A percentile compares a stretch with the other conserved stretches of the same genome.
Evolutionary conservation across 2,113 vertebrate genomes (phyloP).

Genomic region (Hyla sarda): DNA sequence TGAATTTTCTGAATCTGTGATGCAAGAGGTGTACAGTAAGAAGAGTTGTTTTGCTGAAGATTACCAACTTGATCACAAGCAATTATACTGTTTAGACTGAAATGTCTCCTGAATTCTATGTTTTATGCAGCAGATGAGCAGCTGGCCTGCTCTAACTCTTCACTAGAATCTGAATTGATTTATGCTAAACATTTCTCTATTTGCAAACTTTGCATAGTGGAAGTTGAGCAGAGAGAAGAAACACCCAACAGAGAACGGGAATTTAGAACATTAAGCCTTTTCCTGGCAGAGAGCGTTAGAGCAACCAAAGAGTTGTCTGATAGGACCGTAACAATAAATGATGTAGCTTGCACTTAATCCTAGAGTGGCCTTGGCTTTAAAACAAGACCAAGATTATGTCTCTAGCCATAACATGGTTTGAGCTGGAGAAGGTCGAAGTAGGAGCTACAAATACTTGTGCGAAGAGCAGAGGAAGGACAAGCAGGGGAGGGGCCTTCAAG

Average conservation of each 20-base stretch:
- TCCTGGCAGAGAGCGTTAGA: no score
- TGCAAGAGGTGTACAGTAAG: constrained; percentile 8
- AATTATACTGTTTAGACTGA: constrained; percentile 42
- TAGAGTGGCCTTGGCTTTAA: no score
- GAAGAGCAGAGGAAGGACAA: no score
- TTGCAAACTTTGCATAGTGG: constrained; percentile 25
- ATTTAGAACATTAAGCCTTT: no score
- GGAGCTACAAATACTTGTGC: no score
- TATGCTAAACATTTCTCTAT: constrained; percentile 36
- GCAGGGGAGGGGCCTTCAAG: no score
- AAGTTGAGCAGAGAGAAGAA: not conserved
- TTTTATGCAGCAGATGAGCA: constrained; percentile 44
- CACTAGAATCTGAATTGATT: constrained; percentile 34
- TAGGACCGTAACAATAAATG: no score
- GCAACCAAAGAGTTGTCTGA: no score
- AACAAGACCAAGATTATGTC: no score
- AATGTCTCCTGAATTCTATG: constrained; percentile 11
- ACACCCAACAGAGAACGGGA: not conserved
- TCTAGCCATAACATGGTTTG: no score
- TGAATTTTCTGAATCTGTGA: not conserved
- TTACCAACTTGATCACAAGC: constrained; percentile 35
- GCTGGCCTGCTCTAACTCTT: constrained; percentile 13
- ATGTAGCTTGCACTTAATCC: no score
- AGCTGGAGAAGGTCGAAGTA: no score
- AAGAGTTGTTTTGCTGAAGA: constrained; percentile 34